Base-by-base conservation (phyloP, 2,888 invertebrate species). In the Eristalinus aeneus region DNA sequence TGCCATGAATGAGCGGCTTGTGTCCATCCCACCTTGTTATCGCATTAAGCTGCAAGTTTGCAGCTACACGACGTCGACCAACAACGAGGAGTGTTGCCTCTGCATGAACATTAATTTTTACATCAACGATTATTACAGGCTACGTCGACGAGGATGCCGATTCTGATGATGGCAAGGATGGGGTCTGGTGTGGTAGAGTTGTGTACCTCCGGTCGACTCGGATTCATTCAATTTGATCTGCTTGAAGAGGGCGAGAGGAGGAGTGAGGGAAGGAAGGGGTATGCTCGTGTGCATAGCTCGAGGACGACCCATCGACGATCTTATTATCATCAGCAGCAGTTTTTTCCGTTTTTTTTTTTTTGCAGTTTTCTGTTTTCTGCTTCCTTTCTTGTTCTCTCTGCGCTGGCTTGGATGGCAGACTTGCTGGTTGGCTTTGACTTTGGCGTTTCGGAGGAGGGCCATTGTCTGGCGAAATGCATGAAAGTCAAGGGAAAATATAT, bases 21-120 rank as follows among this genome's bases (percentile, higher is more conserved):
- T 81, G 85, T 81, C 81, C 86, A 77, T 77, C 77, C 81, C 86
- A 86, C 76, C 81, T 86, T 86, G 86, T 86, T 85, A 85, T 85
- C 84, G 80, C 80, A 85, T 85, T 80, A 75, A 72, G 53, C 61
- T 69, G 27, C 67, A 72, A 71, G 39, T 84, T 84, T 75, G 74
- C 83, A 79, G 65, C 78, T 69, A 64, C 68, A 83, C 72, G 68
- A 68, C 23, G 67, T 32, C 20, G 16, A n/a, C 20, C 20, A 31
- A n/a, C 20, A 20, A 22, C 54, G 27, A 12, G 60, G 58, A 39
- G 20, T 56, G 56, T 32, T 76, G 61, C 46, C n/a, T 54, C 56
- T 79, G 84, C 79, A 75, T 61, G 75, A 79, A 79, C 84, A 84
- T 84, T 84, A 84, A 84, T 84, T 84, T 84, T 79, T 84, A 79